phyloP scores from a whole-genome alignment of 2,113 vertebrate species.

The Serinus canaria region DNA sequence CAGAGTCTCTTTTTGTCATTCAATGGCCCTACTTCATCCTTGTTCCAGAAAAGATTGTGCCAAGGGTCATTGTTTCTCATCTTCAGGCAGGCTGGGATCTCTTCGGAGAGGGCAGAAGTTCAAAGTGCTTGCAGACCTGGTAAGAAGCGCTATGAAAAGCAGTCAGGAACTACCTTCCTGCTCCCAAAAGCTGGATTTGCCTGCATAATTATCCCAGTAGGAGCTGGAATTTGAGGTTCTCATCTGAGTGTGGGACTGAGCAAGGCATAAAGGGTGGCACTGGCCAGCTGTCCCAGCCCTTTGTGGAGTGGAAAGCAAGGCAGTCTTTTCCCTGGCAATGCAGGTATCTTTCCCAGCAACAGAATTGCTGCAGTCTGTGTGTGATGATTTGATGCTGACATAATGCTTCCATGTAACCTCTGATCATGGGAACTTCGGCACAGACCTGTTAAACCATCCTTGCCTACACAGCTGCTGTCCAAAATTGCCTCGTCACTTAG shows the following conservation, averaged over 20 bases:
- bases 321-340: background rate
- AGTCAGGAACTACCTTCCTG: background rate
- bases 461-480: background rate
- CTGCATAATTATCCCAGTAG: background rate
- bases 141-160: background rate
- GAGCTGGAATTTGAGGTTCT: background rate
- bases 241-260: background rate
- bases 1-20: background rate
- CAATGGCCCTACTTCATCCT: background rate
- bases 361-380: background rate
- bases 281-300: background rate
- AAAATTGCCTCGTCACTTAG: slow-evolving; percentile 26
- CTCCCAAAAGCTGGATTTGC: background rate
- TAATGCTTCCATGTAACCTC: background rate
- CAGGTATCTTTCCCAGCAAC: background rate
- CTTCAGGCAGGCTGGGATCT: background rate
- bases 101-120: background rate
- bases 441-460: background rate
- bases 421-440: background rate
- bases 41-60: background rate
- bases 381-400: background rate
- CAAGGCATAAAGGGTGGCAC: rapidly evolving
- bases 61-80: background rate
- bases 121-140: background rate
- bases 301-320: background rate